Evolutionary conservation across 2,113 vertebrate species (phyloP).

Genomic region (Psephotus haematonotus): DNA sequence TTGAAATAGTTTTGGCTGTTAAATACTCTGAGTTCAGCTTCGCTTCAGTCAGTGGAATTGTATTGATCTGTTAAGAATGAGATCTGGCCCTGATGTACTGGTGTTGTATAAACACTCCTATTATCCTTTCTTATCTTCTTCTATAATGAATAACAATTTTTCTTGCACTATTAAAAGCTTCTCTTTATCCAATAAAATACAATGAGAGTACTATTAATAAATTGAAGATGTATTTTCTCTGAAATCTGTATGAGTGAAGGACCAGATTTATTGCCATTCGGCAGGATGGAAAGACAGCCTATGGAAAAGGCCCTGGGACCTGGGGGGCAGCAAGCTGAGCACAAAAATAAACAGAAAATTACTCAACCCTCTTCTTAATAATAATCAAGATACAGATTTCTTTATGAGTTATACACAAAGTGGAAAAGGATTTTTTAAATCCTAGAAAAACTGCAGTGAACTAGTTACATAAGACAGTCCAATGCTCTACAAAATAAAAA

Average conservation of each 20-base stretch:
- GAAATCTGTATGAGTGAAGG: background rate
- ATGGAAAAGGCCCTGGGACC: background rate
- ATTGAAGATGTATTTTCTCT: background rate
- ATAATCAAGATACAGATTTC: background rate
- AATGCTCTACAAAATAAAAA: background rate
- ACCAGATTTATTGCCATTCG: background rate
- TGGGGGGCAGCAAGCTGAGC: background rate
- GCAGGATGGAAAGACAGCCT: background rate
- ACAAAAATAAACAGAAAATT: background rate
- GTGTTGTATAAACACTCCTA: background rate
- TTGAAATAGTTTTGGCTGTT: background rate
- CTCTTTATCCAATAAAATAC: background rate
- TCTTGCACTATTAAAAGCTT: background rate
- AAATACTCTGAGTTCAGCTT: background rate
- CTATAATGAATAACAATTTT: background rate
- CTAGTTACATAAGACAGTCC: conserved; percentile 46
- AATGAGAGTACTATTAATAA: background rate
- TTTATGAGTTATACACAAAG: background rate
- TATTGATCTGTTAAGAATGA: background rate
- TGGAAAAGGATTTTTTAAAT: conserved; percentile 37
- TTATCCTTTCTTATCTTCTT: background rate
- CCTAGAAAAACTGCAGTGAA: background rate
- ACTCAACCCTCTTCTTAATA: background rate
- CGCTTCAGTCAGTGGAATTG: background rate
- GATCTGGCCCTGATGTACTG: background rate